Conservation (phyloP, 2,113 vertebrate genomes). For the Poecilia latipinna region DNA sequence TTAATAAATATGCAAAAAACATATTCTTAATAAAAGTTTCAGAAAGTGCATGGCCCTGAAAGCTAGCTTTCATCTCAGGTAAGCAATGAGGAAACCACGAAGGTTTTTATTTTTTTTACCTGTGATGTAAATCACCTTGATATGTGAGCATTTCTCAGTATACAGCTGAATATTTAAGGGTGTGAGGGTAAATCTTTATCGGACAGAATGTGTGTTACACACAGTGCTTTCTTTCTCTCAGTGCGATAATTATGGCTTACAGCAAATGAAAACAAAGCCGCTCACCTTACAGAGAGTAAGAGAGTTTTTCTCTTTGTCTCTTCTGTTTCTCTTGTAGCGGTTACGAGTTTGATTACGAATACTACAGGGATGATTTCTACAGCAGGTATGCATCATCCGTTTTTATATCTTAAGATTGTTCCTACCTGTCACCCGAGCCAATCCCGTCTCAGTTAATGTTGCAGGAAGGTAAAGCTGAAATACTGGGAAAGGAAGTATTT, state of each 20-base stretch:
- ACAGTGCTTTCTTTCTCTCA: neutral
- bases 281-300: too few species aligned
- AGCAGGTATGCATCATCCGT: slow-evolving; percentile 86
- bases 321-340: slow-evolving; percentile 78
- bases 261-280: neutral
- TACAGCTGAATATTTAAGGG: too few species aligned
- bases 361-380: slow-evolving; percentile 99
- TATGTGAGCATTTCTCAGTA: too few species aligned
- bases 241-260: neutral
- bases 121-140: too few species aligned
- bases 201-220: too few species aligned
- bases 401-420: neutral
- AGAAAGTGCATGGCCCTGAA: neutral
- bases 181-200: too few species aligned
- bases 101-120: too few species aligned
- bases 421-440: accelerated
- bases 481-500: neutral
- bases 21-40: too few species aligned
- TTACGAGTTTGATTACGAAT: slow-evolving; percentile 99
- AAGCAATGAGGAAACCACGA: too few species aligned
- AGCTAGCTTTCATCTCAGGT: neutral
- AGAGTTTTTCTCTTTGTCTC: neutral
- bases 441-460: neutral
- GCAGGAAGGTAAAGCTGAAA: neutral
- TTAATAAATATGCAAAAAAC: too few species aligned